These are phyloP conservation scores for Chelon auratus DNA, from an alignment of 2,797 vertebrate species.

Conservation along the genomic window DNA sequence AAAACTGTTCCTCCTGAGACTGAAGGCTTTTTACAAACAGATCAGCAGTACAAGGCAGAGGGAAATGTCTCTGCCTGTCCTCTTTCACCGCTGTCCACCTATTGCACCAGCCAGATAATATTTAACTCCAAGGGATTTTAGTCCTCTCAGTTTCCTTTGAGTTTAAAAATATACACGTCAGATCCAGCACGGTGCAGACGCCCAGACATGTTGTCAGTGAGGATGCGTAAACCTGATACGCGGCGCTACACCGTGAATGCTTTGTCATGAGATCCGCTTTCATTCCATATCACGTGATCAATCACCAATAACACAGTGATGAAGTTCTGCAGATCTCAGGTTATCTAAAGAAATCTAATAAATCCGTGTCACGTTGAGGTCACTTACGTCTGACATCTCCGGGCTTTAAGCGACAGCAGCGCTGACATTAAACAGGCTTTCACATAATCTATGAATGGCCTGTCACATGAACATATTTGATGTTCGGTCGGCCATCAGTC, in stretches of 20 bases:
- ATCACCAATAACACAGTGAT: constrained; percentile 71
- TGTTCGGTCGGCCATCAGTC: constrained; percentile 34
- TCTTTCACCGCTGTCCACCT: constrained; percentile 22
- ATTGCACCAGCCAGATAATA: constrained; percentile 40
- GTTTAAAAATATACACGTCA: constrained; percentile 42
- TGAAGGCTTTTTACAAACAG: constrained; percentile 37
- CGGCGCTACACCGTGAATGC: constrained; percentile 9
- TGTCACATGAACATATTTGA: constrained; percentile 51
- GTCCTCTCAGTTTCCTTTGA: constrained; percentile 37
- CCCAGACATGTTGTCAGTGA: not conserved
- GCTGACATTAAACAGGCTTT: constrained; percentile 47
- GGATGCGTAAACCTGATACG: constrained; percentile 20
- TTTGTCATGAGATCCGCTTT: constrained; percentile 51
- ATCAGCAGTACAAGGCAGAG: constrained; percentile 7
- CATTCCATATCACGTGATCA: constrained; percentile 46
- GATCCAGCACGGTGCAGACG: constrained; percentile 13
- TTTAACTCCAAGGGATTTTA: constrained; percentile 52
- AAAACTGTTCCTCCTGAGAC: constrained; percentile 46
- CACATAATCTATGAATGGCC: constrained; percentile 39
- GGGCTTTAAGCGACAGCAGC: constrained; percentile 34
- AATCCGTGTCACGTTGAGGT: constrained; percentile 29
- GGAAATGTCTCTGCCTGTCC: constrained; percentile 19
- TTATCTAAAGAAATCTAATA: constrained; percentile 27
- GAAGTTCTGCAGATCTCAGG: constrained; percentile 29
- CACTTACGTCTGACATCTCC: constrained; percentile 46